phyloP scores from a whole-genome alignment of 2,888 invertebrate genomes.

The Drosophila vallismaia region DNA sequence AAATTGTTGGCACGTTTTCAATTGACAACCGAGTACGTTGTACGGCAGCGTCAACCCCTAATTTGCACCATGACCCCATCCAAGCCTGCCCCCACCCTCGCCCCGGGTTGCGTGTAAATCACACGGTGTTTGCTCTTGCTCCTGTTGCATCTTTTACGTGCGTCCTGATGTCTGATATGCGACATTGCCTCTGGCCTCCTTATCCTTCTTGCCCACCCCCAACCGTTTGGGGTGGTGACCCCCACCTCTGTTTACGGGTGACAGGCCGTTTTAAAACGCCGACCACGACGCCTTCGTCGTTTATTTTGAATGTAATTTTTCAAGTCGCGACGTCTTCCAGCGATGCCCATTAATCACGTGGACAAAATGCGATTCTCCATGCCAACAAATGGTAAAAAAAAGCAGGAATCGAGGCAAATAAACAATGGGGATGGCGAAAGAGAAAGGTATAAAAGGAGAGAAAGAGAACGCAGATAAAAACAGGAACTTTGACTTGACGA shows the following conservation, averaged over 20 bases:
- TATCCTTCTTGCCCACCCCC: constrained; percentile 37
- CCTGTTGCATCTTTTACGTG: constrained; percentile 79
- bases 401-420: constrained; percentile 27
- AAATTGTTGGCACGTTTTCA: constrained; percentile 84
- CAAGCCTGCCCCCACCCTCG: constrained; percentile 2
- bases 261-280: constrained; percentile 70
- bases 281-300: constrained; percentile 60
- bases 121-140: constrained; percentile 76
- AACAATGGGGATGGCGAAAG: constrained; percentile 26
- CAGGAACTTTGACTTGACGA: constrained; percentile 45
- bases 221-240: background rate
- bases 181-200: constrained; percentile 24
- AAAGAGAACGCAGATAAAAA: constrained; percentile 13
- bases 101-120: constrained; percentile 70
- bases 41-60: constrained; percentile 68
- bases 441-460: background rate
- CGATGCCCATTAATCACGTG: constrained; percentile 71
- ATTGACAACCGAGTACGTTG: constrained; percentile 75
- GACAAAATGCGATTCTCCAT: constrained; percentile 68
- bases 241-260: constrained; percentile 53
- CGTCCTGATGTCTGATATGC: constrained; percentile 40
- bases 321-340: constrained; percentile 78
- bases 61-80: constrained; percentile 60
- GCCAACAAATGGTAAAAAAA: constrained; percentile 28
- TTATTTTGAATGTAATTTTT: constrained; percentile 76